A percentile compares a stretch with the other conserved stretches of the same genome.
phyloP scores from a whole-genome alignment of 2,888 invertebrate genomes.

The Sesamia inferens region DNA sequence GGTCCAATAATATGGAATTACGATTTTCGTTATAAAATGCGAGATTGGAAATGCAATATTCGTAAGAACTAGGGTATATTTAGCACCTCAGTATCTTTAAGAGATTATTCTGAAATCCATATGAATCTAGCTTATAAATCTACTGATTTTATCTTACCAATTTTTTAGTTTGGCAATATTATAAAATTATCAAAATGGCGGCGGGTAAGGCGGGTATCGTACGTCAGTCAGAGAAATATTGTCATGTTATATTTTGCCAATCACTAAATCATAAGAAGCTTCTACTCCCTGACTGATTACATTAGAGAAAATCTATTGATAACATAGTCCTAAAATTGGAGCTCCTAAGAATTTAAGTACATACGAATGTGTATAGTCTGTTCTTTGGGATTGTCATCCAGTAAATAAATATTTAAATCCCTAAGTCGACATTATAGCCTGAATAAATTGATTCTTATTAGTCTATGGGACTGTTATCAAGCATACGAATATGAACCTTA shows the following conservation, averaged over 20 bases:
- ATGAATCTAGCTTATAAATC: slow-evolving; percentile 73
- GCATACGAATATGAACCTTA: background rate
- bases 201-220: slow-evolving; percentile 38
- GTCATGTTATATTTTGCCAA: slow-evolving; percentile 9
- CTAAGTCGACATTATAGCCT: slow-evolving; percentile 19
- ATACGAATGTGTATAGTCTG: slow-evolving; percentile 6
- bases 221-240: slow-evolving; percentile 27
- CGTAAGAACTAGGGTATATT: slow-evolving; percentile 65
- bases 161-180: slow-evolving; percentile 72
- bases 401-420: background rate
- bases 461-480: background rate
- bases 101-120: slow-evolving; percentile 77
- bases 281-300: slow-evolving; percentile 26
- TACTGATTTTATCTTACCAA: slow-evolving; percentile 68
- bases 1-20: slow-evolving; percentile 69
- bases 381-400: slow-evolving; percentile 13
- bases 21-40: slow-evolving; percentile 59
- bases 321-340: slow-evolving; percentile 6
- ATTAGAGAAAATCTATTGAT: slow-evolving; percentile 27
- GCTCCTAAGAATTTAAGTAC: slow-evolving; percentile 26
- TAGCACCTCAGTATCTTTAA: slow-evolving; percentile 80
- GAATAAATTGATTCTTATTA: background rate
- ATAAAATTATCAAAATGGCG: slow-evolving; percentile 62
- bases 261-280: slow-evolving; percentile 28
- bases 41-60: slow-evolving; percentile 67